A percentile compares a stretch with the other conserved stretches of the same genome.
These are phyloP conservation scores for Probaryconus sp. DNA, from an alignment of 1,140 invertebrate species.

Conservation along the genomic window DNA sequence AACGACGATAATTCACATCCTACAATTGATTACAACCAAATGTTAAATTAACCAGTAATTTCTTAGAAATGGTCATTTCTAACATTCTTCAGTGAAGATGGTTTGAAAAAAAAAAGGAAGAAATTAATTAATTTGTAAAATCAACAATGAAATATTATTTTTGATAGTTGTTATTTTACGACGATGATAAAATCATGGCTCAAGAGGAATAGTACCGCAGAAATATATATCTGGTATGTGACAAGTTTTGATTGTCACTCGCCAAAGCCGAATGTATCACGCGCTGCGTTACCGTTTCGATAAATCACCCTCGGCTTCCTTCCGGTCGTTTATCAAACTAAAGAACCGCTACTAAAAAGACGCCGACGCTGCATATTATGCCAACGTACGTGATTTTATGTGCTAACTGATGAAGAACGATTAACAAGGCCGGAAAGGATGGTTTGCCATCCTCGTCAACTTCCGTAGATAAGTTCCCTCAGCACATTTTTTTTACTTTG, in stretches of 20 bases:
- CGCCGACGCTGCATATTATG: constrained; percentile 27
- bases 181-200: too few relatives aligned
- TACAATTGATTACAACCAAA: too few relatives aligned
- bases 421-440: not conserved
- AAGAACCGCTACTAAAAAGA: constrained; percentile 46
- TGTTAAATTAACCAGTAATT: too few relatives aligned
- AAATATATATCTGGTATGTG: constrained; percentile 29
- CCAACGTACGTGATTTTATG: constrained; percentile 39
- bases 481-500: constrained; percentile 3
- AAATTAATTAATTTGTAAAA: too few relatives aligned
- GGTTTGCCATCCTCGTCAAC: not conserved
- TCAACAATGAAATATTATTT: too few relatives aligned
- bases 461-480: constrained; percentile 7
- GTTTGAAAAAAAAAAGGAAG: too few relatives aligned
- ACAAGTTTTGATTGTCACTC: constrained; percentile 40
- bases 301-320: constrained; percentile 70
- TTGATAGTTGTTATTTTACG: constrained; percentile 45
- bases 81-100: too few relatives aligned
- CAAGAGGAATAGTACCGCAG: constrained; percentile 41
- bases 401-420: constrained; percentile 4
- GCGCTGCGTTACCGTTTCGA: constrained; percentile 55
- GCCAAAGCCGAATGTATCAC: not conserved
- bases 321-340: constrained; percentile 73
- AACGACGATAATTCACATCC: too few relatives aligned
- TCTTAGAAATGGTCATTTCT: too few relatives aligned